Evolutionary conservation across 2,888 invertebrate species (phyloP).

Genomic region (Cataglyphis cursor): DNA sequence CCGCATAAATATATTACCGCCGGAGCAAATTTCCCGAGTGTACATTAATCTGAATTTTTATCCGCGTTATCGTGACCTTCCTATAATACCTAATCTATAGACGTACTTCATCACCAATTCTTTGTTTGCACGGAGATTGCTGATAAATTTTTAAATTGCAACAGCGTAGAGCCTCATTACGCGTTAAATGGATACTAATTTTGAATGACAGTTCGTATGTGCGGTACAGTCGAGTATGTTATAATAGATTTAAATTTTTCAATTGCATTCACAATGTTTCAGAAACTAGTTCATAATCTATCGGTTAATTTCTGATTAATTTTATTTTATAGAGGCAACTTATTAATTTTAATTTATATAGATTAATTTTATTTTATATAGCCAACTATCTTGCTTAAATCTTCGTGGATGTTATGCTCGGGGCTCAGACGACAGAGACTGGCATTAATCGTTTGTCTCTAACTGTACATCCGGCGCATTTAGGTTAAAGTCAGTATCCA

Average conservation of each 20-base stretch:
- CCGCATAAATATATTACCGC: slow-evolving; percentile 41
- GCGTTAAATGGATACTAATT: not conserved
- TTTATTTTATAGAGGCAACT: slow-evolving; percentile 30
- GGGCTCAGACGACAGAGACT: slow-evolving; percentile 46
- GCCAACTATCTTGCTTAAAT: slow-evolving; percentile 7
- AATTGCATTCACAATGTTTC: not conserved
- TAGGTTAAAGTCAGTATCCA: slow-evolving; percentile 51
- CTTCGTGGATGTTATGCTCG: slow-evolving; percentile 45
- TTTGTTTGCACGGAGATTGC: slow-evolving; percentile 15
- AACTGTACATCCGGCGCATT: slow-evolving; percentile 58
- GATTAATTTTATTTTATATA: slow-evolving; percentile 32
- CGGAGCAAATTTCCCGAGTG: slow-evolving; percentile 51
- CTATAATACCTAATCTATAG: slow-evolving; percentile 45
- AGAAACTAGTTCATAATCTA: not conserved
- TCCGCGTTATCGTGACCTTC: slow-evolving; percentile 44
- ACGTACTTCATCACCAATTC: slow-evolving; percentile 41
- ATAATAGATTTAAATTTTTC: not conserved
- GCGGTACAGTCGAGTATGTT: not conserved
- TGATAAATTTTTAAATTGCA: slow-evolving; percentile 19
- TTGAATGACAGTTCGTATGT: not conserved
- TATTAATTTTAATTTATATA: too few relatives aligned
- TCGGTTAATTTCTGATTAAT: not conserved
- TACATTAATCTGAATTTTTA: slow-evolving; percentile 53
- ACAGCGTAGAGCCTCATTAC: not conserved
- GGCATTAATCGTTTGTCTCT: slow-evolving; percentile 61